A percentile compares a stretch with the other conserved stretches of the same genome.
phyloP scores from a whole-genome alignment of 2,113 vertebrate species.

The Orthonyx spaldingii region DNA sequence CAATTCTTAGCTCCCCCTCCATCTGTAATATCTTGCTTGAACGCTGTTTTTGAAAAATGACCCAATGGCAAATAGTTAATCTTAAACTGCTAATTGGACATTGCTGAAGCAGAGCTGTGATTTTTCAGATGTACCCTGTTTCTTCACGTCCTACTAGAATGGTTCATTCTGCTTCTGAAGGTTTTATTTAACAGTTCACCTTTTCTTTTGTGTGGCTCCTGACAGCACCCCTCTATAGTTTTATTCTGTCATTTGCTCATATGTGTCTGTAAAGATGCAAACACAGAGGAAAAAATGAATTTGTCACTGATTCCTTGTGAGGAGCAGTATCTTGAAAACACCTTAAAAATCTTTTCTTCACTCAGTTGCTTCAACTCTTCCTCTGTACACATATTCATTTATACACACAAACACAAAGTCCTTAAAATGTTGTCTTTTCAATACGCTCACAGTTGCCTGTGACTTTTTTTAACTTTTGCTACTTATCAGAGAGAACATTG shows the following conservation, averaged over 20 bases:
- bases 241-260: not conserved
- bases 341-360: not conserved
- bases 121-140: not conserved
- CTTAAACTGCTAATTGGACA: not conserved
- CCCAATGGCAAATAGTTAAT: not conserved
- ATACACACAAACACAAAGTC: not conserved
- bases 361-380: not conserved
- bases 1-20: not conserved
- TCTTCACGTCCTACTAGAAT: not conserved
- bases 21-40: not conserved
- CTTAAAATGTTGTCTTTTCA: not conserved
- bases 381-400: not conserved
- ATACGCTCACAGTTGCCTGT: not conserved
- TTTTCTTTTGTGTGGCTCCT: not conserved
- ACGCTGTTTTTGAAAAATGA: not conserved
- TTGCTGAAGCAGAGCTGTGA: not conserved
- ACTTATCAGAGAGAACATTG: constrained; percentile 22
- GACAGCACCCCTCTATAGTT: not conserved
- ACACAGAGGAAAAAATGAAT: not conserved
- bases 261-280: not conserved
- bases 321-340: not conserved
- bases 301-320: not conserved
- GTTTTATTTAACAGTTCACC: not conserved
- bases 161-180: not conserved
- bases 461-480: not conserved